Base-by-base conservation (phyloP, 2,113 vertebrate genomes). In the Oreochromis tanganicae region DNA sequence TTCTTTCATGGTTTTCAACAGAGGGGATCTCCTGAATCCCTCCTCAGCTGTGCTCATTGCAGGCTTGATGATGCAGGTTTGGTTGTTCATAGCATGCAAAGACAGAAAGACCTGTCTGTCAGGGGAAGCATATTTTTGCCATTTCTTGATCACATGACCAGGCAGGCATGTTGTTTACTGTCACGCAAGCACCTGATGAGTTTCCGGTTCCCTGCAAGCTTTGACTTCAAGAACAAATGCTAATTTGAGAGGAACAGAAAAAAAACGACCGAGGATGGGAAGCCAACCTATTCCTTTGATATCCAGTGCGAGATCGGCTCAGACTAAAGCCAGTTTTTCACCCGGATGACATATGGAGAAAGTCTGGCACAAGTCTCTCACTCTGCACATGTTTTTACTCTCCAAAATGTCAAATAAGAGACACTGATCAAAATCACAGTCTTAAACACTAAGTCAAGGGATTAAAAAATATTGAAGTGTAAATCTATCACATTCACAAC, bases 91-190 rank as follows among this genome's bases (percentile, higher is more conserved):
- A 59, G 29, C 34, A 59, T 19, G 52, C 38, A 56, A 19, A 48
- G n/a, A 54, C 54, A 80, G 57, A 87, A 24, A 68, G 34, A 85
- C 86, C 84, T 57, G 92, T 86, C 83, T 36, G 79, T 89, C 87
- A 56, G 24, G 80, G 63, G 73, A 48, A 83, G 85, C 87, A 71
- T 92, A 88, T 85, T 85, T 29, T 80, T 73, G 52, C n/a, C 81
- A 43, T 59, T 63, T 80, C 27, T 29, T 52, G 68, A 36, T 93
- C 91, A 91, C 79, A 43, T 93, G 92, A 89, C 13, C 80, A 21
- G 13, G 63, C 56, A 84, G 81, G 86, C 59, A 86, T 63, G 78
- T 80, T 86, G 16, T 38, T 17, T 11, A 82, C 84, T 88, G 73
- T 79, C 89, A 90, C 73, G 43, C 91, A 82, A 34, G 4, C 68